A percentile compares a stretch with the other conserved stretches of the same genome.
Conservation (phyloP, 2,888 invertebrate genomes). For the Rotaria macrura region DNA sequence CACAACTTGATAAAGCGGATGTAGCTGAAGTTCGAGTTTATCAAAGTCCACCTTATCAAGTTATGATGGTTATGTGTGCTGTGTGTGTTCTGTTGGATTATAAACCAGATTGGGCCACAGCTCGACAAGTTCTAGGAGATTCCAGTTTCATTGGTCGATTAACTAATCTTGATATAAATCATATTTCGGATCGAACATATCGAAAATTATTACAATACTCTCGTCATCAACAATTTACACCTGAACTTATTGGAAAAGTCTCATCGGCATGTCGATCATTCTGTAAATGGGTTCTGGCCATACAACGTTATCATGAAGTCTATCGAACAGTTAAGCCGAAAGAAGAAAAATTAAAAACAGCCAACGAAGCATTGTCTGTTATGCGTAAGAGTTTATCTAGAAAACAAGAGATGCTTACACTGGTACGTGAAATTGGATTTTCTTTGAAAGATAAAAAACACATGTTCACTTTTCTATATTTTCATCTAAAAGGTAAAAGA, state of each 20-base stretch:
- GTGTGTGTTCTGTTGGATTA: conserved; percentile 47
- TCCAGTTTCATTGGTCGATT: conserved; percentile 45
- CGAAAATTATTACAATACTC: conserved; percentile 45
- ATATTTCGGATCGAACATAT: conserved; percentile 41
- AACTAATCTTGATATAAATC: conserved; percentile 45
- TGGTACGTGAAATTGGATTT: not conserved
- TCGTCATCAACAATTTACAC: conserved; percentile 45
- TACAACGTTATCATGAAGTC: conserved; percentile 32
- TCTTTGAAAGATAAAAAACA: not conserved
- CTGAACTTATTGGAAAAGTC: conserved; percentile 45
- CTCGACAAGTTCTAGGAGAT: conserved; percentile 45
- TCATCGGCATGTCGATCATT: conserved; percentile 47
- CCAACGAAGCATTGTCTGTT: conserved; percentile 45
- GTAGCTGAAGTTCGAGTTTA: conserved; percentile 49
- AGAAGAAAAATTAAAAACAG: conserved; percentile 46
- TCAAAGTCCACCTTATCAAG: conserved; percentile 43
- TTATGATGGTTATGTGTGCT: conserved; percentile 45
- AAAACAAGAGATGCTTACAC: conserved; percentile 46
- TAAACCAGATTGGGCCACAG: conserved; percentile 47
- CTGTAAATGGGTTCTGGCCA: conserved; percentile 45
- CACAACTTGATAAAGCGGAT: conserved; percentile 46
- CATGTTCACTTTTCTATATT: not conserved
- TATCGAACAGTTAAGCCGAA: conserved; percentile 49
- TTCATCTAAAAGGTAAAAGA: conserved; percentile 39
- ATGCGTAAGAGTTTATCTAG: conserved; percentile 44